phyloP scores from a whole-genome alignment of 2,113 vertebrate genomes.

The Corythornis madagascariensis region DNA sequence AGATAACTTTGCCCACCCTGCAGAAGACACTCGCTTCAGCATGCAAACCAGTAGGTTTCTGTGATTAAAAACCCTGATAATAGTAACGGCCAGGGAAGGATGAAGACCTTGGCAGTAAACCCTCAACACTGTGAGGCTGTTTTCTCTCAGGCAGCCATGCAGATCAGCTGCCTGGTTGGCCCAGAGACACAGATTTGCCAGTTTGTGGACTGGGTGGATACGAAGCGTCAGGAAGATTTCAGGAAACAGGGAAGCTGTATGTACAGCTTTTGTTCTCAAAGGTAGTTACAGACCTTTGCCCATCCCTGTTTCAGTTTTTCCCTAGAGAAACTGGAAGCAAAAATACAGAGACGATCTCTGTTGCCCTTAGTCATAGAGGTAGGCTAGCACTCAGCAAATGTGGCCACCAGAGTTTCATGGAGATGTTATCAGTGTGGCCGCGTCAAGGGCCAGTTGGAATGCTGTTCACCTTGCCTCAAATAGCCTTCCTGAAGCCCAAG shows the following conservation, averaged over 20 bases:
- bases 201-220: neutral
- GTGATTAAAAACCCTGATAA: neutral
- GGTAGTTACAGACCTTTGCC: neutral
- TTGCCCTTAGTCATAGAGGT: neutral
- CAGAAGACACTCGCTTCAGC: conserved; percentile 83
- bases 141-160: neutral
- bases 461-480: neutral
- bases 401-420: neutral
- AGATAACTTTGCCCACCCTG: conserved; percentile 88
- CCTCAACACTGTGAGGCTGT: neutral
- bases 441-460: neutral
- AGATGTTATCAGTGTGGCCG: neutral
- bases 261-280: neutral
- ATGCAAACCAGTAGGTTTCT: conserved; percentile 82
- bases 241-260: neutral
- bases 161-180: neutral
- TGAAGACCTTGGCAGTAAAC: neutral
- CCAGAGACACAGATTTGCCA: neutral
- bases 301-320: neutral
- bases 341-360: neutral
- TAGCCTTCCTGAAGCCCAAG: neutral
- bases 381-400: neutral
- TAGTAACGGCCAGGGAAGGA: neutral
- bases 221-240: neutral
- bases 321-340: neutral